Base-by-base conservation (phyloP, 2,888 invertebrate species). In the Drosophila silvestris region DNA sequence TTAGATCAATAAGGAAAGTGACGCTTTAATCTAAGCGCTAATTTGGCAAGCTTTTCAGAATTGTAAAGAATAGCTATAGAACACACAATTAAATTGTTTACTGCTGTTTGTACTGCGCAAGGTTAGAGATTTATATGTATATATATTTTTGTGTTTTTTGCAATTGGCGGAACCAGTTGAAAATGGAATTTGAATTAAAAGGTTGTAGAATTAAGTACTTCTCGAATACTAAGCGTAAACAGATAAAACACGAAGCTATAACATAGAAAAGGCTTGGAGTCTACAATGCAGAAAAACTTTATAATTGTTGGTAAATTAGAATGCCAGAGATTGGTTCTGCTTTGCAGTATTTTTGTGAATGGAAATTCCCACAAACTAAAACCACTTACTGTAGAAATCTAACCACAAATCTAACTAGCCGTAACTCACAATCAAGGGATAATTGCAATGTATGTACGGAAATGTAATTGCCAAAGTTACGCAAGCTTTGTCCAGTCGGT, bases 381-480 rank as follows among this genome's bases (percentile, higher is more conserved):
- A 62, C 10, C 41, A 30, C 10, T n/a, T n/a, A 26, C 30, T 47
- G 32, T 9, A 9, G 6, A 33, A 44, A 52, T 59, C 51, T 52
- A 30, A 35, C 19, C 41, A 10, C 26, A 26, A 3, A 44, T 70
- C 37, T 53, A 44, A 70, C 52, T 28, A 28, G 44, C 37, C 22
- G 28, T 22, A 37, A 60, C 19, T 19, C 26, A 22, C 32, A 70
- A 59, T 70, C 53, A 60, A 70, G 44, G 54, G 39, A 33, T 61
- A 61, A 61, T 71, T 33, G 28, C 28, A 60, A 35, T 59, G 51
- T n/a, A 19, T 39, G 39, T 35, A 28, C 10, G 41, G 3, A 12
- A n/a, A 39, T 39, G 32, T 35, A 60, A 70, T 70, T 70, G 47
- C 12, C 44, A 30, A 41, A 35, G 44, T 71, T 71, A 57, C 52